phyloP scores from a whole-genome alignment of 1,140 invertebrate species.

The Drosophila pseudoananassae region DNA sequence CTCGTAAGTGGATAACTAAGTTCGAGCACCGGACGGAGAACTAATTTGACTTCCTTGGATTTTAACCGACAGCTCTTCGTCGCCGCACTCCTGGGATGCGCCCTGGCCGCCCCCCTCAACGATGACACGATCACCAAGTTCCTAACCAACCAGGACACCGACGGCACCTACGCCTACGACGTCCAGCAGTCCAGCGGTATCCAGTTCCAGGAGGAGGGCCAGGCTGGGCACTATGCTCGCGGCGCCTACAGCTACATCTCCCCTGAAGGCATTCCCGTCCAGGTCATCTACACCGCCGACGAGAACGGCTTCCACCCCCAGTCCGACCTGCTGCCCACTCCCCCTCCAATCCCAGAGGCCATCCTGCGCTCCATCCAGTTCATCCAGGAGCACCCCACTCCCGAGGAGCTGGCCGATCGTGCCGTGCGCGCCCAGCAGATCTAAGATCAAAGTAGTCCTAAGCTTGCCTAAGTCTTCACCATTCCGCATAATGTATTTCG shows the following conservation, averaged over 20 bases:
- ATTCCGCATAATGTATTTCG: constrained; percentile 17
- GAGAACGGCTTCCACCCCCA: constrained; percentile 85
- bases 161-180: constrained; percentile 47
- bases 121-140: constrained; percentile 48
- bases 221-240: constrained; percentile 40
- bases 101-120: constrained; percentile 39
- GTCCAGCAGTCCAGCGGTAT: constrained; percentile 38
- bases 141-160: constrained; percentile 35
- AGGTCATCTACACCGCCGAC: constrained; percentile 86
- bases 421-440: constrained; percentile 61
- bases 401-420: constrained; percentile 70
- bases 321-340: constrained; percentile 86
- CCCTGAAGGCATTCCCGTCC: constrained; percentile 83
- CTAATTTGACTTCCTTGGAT: constrained; percentile 19
- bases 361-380: constrained; percentile 51
- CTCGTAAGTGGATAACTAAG: constrained; percentile 50
- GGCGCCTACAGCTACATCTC: constrained; percentile 47
- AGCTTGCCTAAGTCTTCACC: constrained; percentile 26
- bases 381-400: constrained; percentile 64
- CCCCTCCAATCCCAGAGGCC: constrained; percentile 86
- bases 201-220: constrained; percentile 41
- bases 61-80: constrained; percentile 48
- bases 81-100: constrained; percentile 50
- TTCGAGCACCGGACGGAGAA: constrained; percentile 4
- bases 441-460: constrained; percentile 33